Base-by-base conservation (phyloP, 2,888 invertebrate genomes). In the Rhingia rostrata region DNA sequence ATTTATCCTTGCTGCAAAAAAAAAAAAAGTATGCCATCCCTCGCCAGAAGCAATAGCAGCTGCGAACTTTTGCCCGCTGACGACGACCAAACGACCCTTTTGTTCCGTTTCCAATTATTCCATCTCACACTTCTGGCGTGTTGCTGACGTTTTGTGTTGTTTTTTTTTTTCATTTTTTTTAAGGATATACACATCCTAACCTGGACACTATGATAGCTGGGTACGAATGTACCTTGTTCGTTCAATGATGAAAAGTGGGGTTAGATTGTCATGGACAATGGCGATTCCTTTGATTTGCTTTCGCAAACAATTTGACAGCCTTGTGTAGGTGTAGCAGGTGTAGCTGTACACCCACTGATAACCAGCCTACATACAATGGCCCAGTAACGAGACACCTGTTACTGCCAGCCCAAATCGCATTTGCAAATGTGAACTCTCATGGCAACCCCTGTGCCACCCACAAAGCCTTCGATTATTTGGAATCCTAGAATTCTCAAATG, bases 81-180 rank as follows among this genome's bases (percentile, higher is more conserved):
- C 22, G 9, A 9, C 74, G 72, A 72, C 72, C 77, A 67, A 72
- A 80, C 61, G 80, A 75, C 80, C 80, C 75, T 64, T 75, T 79
- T 75, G 84, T 84, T 80, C 43, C 74, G 45, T 58, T 70, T 79
- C 39, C 69, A 75, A 70, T 75, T 75, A 75, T 81, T 54, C 41
- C 60, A 14, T 9, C 9, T 47, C 56, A 54, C 66, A 41, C 54
- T 77, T 47, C 41, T 37, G 22, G 41, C 47, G n/a, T 81, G 30
- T 67, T 73, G 33, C 51, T 67, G 58, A 56, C 56, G 53, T 60
- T 58, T 6, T 66, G 45, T 58, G 39, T 73, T 73, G 33, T 54
- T 32, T 51, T 73, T 61, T 49, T 56, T 63, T 22, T 22, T 22
- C 2, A 2, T 22, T 22, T 22, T 22, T 22, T 22, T 22, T 22